Evolutionary conservation across 2,113 vertebrate species (phyloP), one percentile per base, ranked within the genome.

Genomic region (Todiramphus chloris): DNA sequence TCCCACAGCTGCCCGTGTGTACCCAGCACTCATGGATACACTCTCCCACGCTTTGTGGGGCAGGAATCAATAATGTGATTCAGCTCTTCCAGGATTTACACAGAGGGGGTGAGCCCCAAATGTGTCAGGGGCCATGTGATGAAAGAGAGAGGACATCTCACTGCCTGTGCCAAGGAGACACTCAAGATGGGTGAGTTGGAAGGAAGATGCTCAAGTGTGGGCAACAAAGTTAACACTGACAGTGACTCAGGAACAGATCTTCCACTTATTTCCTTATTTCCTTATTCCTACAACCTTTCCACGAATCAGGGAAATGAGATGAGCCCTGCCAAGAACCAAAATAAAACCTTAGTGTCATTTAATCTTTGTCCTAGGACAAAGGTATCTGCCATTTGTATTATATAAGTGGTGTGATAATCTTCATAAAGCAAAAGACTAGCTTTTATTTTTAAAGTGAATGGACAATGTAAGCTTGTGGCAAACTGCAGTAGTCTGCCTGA

Each of bases 401-500:
- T 63, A 44, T 37, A 92, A 93, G 76, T 37, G 60, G 63, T 62
- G 53, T 70, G 60, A 37, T 85, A 75, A 94, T 62, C 78, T 96
- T 64, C 83, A 67, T 81, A 87, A 91, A 92, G 93, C 66, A 88
- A 87, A 94, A 94, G 2, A 17, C 15, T 33, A 53, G 46, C 43
- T 89, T 88, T 81, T 89, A n/a, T 87, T 91, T 95, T 89, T 81
- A 17, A 93, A 95, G 50, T 44, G 62, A 69, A 41, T 51, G 17
- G 41, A 53, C 75, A 81, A 83, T 41, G 63, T 72, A 97, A 90
- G 95, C 85, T 83, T 18, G 25, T 51, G 77, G 82, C 62, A 74
- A 95, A 67, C 17, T 30, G 64, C 72, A 44, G n/a, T 20, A 79
- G n/a, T 62, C 58, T 83, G 72, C 50, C 76, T 3, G 3, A 51